Evolutionary conservation across 1,140 invertebrate genomes (phyloP).

Genomic region (Rhopalosiphum padi): DNA sequence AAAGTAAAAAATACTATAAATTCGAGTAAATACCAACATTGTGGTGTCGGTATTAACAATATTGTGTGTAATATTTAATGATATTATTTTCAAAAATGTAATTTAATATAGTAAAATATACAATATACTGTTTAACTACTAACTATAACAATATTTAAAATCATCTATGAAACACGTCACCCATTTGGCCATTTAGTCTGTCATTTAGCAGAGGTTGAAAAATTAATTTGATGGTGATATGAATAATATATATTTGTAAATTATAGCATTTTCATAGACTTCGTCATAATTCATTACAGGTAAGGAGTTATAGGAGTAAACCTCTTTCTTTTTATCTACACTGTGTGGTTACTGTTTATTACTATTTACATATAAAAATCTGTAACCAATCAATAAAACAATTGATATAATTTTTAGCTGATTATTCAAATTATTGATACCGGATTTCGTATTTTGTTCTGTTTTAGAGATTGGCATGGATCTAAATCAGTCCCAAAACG

Average conservation of each 20-base stretch:
- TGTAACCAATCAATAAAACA: not conserved
- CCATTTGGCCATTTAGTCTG: not conserved
- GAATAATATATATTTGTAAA: not conserved
- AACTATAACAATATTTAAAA: not conserved
- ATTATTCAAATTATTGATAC: no score
- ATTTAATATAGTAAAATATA: not conserved
- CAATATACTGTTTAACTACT: not conserved
- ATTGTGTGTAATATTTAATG: not conserved
- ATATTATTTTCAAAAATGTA: not conserved
- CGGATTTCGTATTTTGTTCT: not conserved
- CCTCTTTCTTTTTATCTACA: not conserved
- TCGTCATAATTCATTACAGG: not conserved
- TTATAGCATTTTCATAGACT: not conserved
- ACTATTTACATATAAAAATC: not conserved
- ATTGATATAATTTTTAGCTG: no score
- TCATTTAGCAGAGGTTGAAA: not conserved
- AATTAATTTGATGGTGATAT: not conserved
- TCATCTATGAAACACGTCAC: not conserved
- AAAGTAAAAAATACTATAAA: not conserved
- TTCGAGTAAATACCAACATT: not conserved
- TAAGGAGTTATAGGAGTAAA: not conserved
- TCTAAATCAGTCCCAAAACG: not conserved
- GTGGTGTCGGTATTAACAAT: not conserved
- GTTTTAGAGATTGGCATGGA: not conserved
- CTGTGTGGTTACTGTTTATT: not conserved